Evolutionary conservation across 1,140 invertebrate species (phyloP), one percentile per base, ranked within the genome.

Genomic region (Psix sp.): DNA sequence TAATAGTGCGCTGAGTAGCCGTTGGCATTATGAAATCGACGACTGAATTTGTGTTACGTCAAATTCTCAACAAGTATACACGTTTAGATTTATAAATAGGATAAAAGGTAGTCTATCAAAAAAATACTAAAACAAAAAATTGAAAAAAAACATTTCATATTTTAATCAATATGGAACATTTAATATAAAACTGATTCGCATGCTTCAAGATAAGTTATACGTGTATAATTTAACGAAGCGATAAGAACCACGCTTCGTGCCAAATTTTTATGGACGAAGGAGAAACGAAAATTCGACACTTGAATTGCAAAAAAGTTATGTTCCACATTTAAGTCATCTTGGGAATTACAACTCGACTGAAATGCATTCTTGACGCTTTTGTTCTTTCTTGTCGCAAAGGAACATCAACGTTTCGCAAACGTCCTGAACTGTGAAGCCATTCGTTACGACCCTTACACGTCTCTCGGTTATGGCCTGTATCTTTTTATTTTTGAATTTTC

Each of bases 321-420:
- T 43, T 54, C 39, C 40, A 56, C 0, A 48, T 60, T 26, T 13
- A 60, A 17, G 51, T 56, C 38, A 26, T 36, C 5, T 36, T 7
- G 26, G 49, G 42, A 66, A 48, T 29, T 66, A 49, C 49, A 35
- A 56, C 31, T 17, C 20, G 56, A 20, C 62, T 67, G 52, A 74
- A 68, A 65, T 68, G 63, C 63, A 74, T 74, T 74, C 51, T 68
- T 68, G 68, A 57, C 63, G 59, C 57, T 54, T 74, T 74, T 74
- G 71, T 74, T 68, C 71, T 18, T 60, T 14, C 51, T 49, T 20
- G 43, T 46, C 49, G 62, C 18, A 38, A 52, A 59, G 51, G 45
- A 51, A 52, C 63, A 45, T 67, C 49, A 33, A 38, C 49, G 43
- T 20, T 73, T 9, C 13, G 57, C 24, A 56, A 38, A 24, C 57